Conservation (phyloP, 2,797 vertebrate species). For the Cottoperca gobio region DNA sequence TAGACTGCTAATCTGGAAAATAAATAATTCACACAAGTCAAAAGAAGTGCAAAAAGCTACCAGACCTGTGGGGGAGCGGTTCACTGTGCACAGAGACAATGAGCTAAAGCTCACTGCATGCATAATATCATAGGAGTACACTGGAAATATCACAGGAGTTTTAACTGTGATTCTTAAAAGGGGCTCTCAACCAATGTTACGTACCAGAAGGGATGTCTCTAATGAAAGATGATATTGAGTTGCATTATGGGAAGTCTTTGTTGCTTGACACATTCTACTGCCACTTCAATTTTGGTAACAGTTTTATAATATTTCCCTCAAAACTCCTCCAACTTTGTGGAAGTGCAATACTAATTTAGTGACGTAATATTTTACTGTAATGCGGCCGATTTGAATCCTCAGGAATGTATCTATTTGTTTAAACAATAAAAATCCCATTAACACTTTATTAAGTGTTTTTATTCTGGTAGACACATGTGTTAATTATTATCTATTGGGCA, state of each 20-base stretch:
- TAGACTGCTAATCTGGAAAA: conserved; percentile 32
- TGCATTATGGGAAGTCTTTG: neutral
- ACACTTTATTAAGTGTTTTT: too few relatives aligned
- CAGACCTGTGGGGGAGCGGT: conserved; percentile 67
- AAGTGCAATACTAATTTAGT: too few relatives aligned
- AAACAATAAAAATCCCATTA: too few relatives aligned
- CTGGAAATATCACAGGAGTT: conserved; percentile 10
- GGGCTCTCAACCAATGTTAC: neutral
- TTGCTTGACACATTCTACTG: neutral
- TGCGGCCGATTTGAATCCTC: too few relatives aligned
- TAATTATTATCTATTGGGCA: too few relatives aligned
- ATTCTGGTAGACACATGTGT: too few relatives aligned
- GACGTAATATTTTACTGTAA: too few relatives aligned
- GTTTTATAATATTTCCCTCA: neutral
- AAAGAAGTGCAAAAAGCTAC: conserved; percentile 45
- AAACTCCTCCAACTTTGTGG: too few relatives aligned
- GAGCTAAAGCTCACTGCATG: conserved; percentile 46
- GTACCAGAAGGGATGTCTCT: neutral
- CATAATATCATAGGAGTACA: conserved; percentile 34
- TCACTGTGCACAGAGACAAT: conserved; percentile 35
- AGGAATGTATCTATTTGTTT: too few relatives aligned
- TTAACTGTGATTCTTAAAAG: neutral
- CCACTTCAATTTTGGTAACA: neutral
- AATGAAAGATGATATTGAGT: neutral
- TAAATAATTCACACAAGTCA: conserved; percentile 49